Base-by-base conservation (phyloP, 2,797 vertebrate genomes). In the Sebastes kiyomatsui region DNA sequence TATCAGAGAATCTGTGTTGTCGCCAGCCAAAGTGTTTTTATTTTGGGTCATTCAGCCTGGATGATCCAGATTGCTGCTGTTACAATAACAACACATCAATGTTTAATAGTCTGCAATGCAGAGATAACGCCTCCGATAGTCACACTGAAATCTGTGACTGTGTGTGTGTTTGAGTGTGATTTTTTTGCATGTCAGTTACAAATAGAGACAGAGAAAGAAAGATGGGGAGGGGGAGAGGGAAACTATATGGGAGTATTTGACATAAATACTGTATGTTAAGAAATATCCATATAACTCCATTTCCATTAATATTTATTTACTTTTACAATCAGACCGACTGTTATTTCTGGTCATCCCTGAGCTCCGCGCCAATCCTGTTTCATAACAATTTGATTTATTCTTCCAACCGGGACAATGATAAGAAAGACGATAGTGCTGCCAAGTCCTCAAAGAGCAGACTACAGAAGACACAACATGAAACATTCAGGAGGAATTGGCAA, bases 81-180 rank as follows among this genome's bases (percentile, higher is more conserved):
- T 92, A 94, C 87, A 92, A 93, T 90, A 93, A 92, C 78, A 93
- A 89, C 87, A 78, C 91, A 96, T 94, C 86, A 93, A 94, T 94
- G 91, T 92, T 93, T 95, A 94, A 94, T 93, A 88, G 87, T 89
- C 92, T 94, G 94, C 93, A 92, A 83, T 92, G 90, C 90, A 87
- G 87, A 84, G 90, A 93, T 93, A 94, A 93, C 68, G 55, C 79
- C 35, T 80, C 69, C 68, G 85, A 94, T 90, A 89, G 88, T 87
- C 79, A 38, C 79, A 77, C 59, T 81, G 59, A 77, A 87, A 81
- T 88, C 32, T 85, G 46, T 75, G 75, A 30, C 23, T 84, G 60
- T 83, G 33, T 76, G 67, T 32, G 69, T 32, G 49, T 67, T 30
- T 52, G 18, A 67, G 33, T 42, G 25, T 74, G 30, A 61, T 42